Conservation (phyloP, 2,113 vertebrate genomes). For the Periophthalmodon schlosseri region DNA sequence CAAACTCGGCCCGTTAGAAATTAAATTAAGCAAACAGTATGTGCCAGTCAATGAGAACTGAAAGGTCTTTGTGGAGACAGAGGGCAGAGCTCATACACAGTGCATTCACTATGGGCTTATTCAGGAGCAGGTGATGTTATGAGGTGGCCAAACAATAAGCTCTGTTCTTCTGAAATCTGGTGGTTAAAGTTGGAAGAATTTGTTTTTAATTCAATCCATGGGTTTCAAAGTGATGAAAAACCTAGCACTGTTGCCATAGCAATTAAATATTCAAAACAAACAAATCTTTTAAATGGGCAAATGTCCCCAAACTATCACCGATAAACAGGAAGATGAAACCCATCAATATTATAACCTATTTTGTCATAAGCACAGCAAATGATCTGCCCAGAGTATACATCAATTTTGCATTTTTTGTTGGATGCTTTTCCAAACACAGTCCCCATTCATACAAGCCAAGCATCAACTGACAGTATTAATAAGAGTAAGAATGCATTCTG, state of each 20-base stretch:
- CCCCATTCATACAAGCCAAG: no score
- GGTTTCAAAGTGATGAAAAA: no score
- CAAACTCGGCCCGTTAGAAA: slow-evolving; percentile 54
- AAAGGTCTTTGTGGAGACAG: slow-evolving; percentile 37
- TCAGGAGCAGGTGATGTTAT: slow-evolving; percentile 3
- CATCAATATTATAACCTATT: background rate
- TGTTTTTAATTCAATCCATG: no score
- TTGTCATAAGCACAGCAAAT: background rate
- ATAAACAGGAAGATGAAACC: no score
- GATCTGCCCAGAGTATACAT: background rate
- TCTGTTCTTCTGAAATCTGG: background rate
- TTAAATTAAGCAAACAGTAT: slow-evolving; percentile 58
- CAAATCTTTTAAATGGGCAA: no score
- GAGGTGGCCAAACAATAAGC: background rate
- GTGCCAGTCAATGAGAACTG: slow-evolving; percentile 41
- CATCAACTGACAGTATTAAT: no score
- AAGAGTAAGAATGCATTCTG: no score
- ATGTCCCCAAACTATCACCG: no score
- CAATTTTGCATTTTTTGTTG: background rate
- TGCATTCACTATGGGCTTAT: slow-evolving; percentile 15
- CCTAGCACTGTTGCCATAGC: no score
- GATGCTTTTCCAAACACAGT: no score
- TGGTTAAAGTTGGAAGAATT: background rate
- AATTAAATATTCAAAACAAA: no score
- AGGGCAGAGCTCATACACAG: slow-evolving; percentile 25